Conservation (phyloP, 2,888 invertebrate species). For the Sceliomorpha sp. region DNA sequence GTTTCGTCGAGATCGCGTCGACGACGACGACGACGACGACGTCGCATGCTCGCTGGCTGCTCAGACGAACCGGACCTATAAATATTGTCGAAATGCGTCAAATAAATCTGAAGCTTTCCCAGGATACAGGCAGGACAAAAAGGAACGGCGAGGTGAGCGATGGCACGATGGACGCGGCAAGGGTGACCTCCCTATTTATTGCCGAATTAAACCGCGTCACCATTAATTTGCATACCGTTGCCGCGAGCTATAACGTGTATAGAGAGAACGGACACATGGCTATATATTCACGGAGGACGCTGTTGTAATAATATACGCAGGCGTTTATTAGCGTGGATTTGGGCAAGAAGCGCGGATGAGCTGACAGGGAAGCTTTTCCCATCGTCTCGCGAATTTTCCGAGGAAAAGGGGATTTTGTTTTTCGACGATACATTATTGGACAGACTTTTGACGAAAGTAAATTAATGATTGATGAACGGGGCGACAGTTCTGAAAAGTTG, state of each 20-base stretch:
- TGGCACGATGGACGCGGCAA: constrained; percentile 73
- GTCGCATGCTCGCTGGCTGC: constrained; percentile 62
- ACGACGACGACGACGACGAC: constrained; percentile 57
- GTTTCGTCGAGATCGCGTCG: constrained; percentile 40
- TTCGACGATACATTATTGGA: too few species aligned
- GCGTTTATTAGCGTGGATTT: constrained; percentile 50
- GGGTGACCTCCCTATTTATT: constrained; percentile 79
- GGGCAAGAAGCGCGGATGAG: constrained; percentile 35
- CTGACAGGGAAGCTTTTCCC: constrained; percentile 26
- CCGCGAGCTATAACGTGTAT: constrained; percentile 34
- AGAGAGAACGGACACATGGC: constrained; percentile 18
- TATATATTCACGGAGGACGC: constrained; percentile 35
- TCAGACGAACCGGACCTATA: constrained; percentile 77
- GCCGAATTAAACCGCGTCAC: constrained; percentile 80
- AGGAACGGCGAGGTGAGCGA: constrained; percentile 74
- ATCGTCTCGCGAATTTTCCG: too few species aligned
- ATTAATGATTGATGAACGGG: too few species aligned
- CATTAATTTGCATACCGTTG: constrained; percentile 78
- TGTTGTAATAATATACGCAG: constrained; percentile 20
- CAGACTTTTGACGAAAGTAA: too few species aligned
- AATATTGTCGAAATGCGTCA: constrained; percentile 79
- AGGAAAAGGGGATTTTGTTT: too few species aligned
- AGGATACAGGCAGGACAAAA: constrained; percentile 72
- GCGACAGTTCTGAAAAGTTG: too few species aligned
- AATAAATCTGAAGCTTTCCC: constrained; percentile 80